These are phyloP conservation scores for Nibea coibor DNA, from an alignment of 2,113 vertebrate species.

Conservation along the genomic window DNA sequence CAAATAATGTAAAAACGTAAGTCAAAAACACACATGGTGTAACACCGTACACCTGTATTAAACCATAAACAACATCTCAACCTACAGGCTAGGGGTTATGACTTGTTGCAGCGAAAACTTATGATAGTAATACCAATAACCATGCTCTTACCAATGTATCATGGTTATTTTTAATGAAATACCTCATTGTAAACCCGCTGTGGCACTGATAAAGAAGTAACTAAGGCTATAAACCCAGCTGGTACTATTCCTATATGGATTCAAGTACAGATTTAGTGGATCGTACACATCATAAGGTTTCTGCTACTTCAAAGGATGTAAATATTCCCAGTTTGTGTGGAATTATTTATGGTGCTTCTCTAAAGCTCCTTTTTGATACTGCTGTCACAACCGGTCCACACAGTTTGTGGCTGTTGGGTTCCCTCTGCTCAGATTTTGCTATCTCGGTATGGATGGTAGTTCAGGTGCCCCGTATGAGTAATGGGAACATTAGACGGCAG, in stretches of 20 bases:
- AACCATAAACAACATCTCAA: neutral
- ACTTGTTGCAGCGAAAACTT: neutral
- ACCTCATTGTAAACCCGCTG: no score
- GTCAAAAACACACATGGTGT: neutral
- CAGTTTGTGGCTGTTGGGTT: neutral
- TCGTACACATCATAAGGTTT: neutral
- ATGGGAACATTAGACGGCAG: slow-evolving; percentile 55
- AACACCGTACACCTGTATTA: neutral
- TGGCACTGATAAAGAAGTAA: neutral
- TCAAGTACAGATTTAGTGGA: neutral
- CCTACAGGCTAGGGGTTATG: neutral
- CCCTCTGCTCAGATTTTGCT: slow-evolving; percentile 37
- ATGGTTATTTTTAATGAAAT: neutral
- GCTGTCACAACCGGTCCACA: neutral
- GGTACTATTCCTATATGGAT: neutral
- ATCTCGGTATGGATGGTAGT: slow-evolving; percentile 62
- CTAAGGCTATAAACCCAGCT: neutral
- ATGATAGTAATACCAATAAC: neutral
- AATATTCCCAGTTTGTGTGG: neutral
- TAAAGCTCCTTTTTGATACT: neutral
- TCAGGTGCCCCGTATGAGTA: slow-evolving; percentile 51
- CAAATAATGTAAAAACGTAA: neutral
- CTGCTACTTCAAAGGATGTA: neutral
- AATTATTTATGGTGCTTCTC: neutral
- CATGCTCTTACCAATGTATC: neutral